These are phyloP conservation scores for Sweltsa coloradensis DNA, from an alignment of 1,140 invertebrate genomes.

Conservation along the genomic window DNA sequence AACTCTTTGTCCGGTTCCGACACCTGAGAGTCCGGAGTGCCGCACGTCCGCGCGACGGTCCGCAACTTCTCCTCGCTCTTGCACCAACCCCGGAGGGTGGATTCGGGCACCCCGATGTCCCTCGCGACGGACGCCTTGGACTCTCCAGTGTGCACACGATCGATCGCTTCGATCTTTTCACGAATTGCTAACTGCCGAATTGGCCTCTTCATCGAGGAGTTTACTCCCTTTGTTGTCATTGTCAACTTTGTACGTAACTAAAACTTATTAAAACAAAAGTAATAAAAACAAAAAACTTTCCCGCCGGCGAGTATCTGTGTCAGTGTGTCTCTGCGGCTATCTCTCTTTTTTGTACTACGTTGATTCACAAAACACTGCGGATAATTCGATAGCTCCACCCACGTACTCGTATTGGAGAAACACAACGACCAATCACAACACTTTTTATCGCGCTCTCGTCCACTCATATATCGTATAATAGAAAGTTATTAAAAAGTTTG, in stretches of 20 bases:
- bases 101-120: constrained; percentile 70
- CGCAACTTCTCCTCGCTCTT: constrained; percentile 68
- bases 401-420: constrained; percentile 6
- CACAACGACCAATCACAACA: constrained; percentile 8
- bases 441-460: constrained; percentile 9
- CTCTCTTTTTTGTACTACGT: too few species aligned
- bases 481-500: constrained; percentile 9
- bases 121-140: constrained; percentile 69
- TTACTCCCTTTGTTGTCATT: too few species aligned
- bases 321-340: too few species aligned
- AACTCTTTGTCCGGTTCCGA: constrained; percentile 1
- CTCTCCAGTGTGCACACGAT: constrained; percentile 65
- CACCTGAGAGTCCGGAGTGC: constrained; percentile 3
- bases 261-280: too few species aligned
- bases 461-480: constrained; percentile 8
- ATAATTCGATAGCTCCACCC: constrained; percentile 9
- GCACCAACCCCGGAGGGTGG: constrained; percentile 70
- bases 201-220: constrained; percentile 15
- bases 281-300: too few species aligned
- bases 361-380: constrained; percentile 6
- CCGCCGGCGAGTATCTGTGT: too few species aligned
- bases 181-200: constrained; percentile 49
- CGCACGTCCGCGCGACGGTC: constrained; percentile 50
- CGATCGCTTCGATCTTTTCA: constrained; percentile 66
- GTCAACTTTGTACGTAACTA: too few species aligned